Percentiles rank a stretch among this genome's conserved stretches.
Evolutionary conservation across 2,113 vertebrate species (phyloP).

Genomic region (Anser cygnoides): DNA sequence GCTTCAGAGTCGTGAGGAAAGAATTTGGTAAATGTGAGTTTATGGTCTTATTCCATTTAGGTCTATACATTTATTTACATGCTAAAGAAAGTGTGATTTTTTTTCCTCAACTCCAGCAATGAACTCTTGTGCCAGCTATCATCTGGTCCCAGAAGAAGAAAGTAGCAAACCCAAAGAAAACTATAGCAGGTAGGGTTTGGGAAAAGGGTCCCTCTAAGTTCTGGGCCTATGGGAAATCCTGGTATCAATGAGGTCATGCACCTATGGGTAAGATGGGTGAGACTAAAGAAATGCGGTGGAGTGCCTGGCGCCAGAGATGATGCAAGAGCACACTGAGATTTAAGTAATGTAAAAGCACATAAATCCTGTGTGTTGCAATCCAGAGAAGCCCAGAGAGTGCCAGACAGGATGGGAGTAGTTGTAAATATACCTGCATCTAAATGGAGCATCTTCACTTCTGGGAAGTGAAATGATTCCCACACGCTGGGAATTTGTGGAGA

Average conservation of each 20-base stretch:
- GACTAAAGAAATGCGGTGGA: neutral
- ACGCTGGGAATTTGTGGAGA: neutral
- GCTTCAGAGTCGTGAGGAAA: neutral
- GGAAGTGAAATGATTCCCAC: too few relatives aligned
- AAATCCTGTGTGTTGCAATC: neutral
- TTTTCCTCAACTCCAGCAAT: neutral
- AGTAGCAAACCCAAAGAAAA: neutral
- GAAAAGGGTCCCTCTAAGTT: neutral
- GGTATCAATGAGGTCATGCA: neutral
- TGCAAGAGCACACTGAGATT: neutral
- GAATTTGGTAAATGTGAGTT: neutral
- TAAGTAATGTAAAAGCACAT: neutral
- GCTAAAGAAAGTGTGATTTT: neutral
- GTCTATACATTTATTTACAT: neutral
- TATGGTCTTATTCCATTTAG: neutral
- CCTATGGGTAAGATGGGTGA: neutral
- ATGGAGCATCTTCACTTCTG: neutral
- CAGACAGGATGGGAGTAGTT: neutral
- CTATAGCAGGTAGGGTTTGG: neutral
- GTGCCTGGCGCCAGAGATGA: neutral
- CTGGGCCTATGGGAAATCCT: neutral
- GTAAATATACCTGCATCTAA: constrained; percentile 21
- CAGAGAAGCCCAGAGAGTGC: neutral
- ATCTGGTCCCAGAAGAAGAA: neutral
- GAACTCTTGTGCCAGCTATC: neutral